Evolutionary conservation across 2,113 vertebrate species (phyloP).

Genomic region (Perccottus glenii): DNA sequence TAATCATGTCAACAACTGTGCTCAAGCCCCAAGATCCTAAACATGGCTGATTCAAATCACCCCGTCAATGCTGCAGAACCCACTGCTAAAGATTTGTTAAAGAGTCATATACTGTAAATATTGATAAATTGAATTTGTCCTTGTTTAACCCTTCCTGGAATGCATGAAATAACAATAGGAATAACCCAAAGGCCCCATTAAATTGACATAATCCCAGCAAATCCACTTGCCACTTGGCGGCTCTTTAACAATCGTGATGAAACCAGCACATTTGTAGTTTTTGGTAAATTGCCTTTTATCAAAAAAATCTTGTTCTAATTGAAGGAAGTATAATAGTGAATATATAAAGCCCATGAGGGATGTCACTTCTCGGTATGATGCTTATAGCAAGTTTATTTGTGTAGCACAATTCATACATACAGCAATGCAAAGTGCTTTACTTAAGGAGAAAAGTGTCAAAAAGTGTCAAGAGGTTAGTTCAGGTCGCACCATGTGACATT

Average conservation of each 20-base stretch:
- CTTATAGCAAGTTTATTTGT: no score
- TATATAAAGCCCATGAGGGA: no score
- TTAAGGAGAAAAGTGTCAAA: no score
- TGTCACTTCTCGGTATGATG: no score
- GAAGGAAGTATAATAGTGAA: not conserved
- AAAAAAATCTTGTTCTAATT: constrained; percentile 35
- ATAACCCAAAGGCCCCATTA: constrained; percentile 55
- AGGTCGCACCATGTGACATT: not conserved
- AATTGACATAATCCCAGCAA: constrained; percentile 55
- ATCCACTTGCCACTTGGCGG: constrained; percentile 42
- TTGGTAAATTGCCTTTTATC: constrained; percentile 34
- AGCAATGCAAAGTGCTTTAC: no score
- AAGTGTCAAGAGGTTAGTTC: constrained; percentile 5
- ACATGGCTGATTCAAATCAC: no score
- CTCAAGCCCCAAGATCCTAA: no score
- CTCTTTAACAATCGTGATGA: no score
- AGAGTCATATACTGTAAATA: constrained; percentile 49
- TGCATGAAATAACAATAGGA: constrained; percentile 54
- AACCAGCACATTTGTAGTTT: constrained; percentile 32
- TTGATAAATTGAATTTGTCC: no score
- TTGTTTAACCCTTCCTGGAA: constrained; percentile 59
- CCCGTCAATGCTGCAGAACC: no score
- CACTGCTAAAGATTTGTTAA: constrained; percentile 15
- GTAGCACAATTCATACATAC: no score
- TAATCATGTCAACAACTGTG: no score